phyloP scores from a whole-genome alignment of 2,888 invertebrate genomes.

The Spisula subtruncata region DNA sequence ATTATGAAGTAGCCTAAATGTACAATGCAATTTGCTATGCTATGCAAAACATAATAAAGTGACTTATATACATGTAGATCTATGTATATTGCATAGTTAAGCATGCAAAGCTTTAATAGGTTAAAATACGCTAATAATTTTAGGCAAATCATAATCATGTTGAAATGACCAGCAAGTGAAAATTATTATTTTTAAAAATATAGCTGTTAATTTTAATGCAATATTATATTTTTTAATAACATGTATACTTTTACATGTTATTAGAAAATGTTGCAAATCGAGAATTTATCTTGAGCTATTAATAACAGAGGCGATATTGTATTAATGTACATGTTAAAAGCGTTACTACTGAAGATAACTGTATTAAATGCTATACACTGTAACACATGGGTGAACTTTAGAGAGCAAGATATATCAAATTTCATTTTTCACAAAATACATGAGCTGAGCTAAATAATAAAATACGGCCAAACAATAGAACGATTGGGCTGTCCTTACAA shows the following conservation, averaged over 20 bases:
- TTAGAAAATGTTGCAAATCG: not conserved
- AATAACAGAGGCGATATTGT: not conserved
- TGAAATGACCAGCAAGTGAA: no score
- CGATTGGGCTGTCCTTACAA: no score
- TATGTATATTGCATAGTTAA: no score
- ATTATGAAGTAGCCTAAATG: no score
- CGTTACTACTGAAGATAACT: not conserved
- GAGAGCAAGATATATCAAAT: not conserved
- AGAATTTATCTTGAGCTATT: not conserved
- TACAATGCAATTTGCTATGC: no score
- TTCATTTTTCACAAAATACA: slow-evolving; percentile 11
- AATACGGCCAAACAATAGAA: not conserved
- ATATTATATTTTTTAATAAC: not conserved
- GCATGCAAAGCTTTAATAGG: no score
- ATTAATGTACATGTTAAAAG: not conserved
- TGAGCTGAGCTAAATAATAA: not conserved
- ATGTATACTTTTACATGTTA: not conserved
- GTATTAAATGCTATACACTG: not conserved
- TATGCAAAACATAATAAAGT: no score
- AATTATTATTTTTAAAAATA: no score
- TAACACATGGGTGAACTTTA: not conserved
- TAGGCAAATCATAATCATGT: no score
- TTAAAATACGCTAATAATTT: no score
- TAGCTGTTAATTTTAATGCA: no score
- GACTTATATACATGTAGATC: no score